Base-by-base conservation (phyloP, 1,140 invertebrate species). In the Lasioglossum albipes region DNA sequence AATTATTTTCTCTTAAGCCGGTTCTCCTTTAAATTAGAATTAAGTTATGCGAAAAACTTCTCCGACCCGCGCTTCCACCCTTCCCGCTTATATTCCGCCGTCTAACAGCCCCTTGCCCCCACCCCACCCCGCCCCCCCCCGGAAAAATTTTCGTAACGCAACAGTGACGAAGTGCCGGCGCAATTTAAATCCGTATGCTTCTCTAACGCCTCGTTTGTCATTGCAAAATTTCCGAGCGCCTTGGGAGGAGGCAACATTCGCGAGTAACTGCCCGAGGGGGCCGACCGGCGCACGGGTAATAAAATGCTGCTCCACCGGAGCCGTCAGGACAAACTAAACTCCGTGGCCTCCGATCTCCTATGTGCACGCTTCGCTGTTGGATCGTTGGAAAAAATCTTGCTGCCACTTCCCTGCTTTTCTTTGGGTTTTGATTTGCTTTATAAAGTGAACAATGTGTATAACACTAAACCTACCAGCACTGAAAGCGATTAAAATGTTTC, bases 1-100 rank as follows among this genome's bases (percentile, higher is more conserved):
- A 79, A 79, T 74, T 79, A 79, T 74, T 74, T 79, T 66, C 75
- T 41, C 68, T 73, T 74, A 66, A 79, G 77, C 45, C 22, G 42
- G 45, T 57, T 79, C 57, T 59, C 67, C 54, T 71, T 78, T 61
- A 71, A 78, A 78, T 71, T 78, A 71, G 75, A 78, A 78, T 54
- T 61, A 78, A 78, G 75, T 71, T 78, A 42, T n/a, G 42, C 67
- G 75, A 52, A 61, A 52, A 78, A 71, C 67, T 71, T 78, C 75
- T n/a, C 27, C 41, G 12, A 20, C 13, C 61, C 27, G 27, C 7
- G 12, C 61, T 9, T 9, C 12, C 12, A 10, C 4, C 27, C 2
- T 9, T 41, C 4, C 18, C 20, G 20, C 10, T 10, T 36, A 36
- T 36, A 36, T 36, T 36, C 2, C 36, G 1, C n/a, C 41, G 12